phyloP scores from a whole-genome alignment of 2,797 vertebrate species.

The Macroramphosus scolopax region DNA sequence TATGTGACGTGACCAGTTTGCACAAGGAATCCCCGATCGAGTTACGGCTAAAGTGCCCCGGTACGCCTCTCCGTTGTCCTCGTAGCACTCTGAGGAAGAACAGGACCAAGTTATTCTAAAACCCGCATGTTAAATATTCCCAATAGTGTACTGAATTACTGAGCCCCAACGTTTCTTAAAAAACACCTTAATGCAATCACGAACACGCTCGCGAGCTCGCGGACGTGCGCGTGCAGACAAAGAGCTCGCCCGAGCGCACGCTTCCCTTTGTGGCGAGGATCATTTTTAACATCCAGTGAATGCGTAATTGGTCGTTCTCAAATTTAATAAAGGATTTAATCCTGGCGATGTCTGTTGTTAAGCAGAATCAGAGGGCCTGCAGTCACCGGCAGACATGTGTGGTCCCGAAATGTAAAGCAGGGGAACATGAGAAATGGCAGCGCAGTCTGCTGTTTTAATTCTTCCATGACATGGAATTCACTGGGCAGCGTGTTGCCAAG shows the following conservation, averaged over 20 bases:
- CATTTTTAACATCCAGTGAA: conserved; percentile 42
- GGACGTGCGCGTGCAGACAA: conserved; percentile 14
- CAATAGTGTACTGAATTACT: conserved; percentile 4
- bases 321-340: conserved; percentile 46
- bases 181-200: conserved; percentile 28
- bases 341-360: conserved; percentile 20
- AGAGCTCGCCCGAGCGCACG: conserved; percentile 15
- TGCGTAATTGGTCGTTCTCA: conserved; percentile 46
- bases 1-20: conserved; percentile 88
- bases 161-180: conserved; percentile 16
- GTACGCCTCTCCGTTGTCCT: conserved; percentile 87
- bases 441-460: conserved; percentile 41
- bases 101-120: conserved; percentile 35
- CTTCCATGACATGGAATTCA: conserved; percentile 58
- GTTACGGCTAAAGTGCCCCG: conserved; percentile 88
- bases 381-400: conserved; percentile 44
- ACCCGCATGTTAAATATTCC: conserved; percentile 12
- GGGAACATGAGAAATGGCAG: conserved; percentile 58
- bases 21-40: conserved; percentile 89
- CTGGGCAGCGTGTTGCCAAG: conserved; percentile 52
- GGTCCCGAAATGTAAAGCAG: conserved; percentile 53
- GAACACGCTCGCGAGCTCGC: not conserved
- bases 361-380: conserved; percentile 38
- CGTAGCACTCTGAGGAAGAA: conserved; percentile 86
- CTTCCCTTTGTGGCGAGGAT: conserved; percentile 57